Evolutionary conservation across 2,888 invertebrate species (phyloP).

Genomic region (Formica aserva): DNA sequence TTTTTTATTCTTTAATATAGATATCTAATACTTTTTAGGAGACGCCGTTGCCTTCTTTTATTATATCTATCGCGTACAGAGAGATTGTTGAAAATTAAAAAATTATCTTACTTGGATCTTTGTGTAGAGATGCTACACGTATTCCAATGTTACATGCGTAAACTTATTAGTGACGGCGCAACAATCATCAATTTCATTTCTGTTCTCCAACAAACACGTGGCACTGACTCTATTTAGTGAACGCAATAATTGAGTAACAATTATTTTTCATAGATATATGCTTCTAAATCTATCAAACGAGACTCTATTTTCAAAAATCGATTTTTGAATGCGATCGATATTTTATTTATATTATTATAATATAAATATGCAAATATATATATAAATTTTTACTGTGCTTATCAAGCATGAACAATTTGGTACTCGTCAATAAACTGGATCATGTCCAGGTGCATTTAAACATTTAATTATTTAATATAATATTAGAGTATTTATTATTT

Average conservation of each 20-base stretch:
- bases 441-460: neutral
- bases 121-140: neutral
- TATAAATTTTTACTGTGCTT: neutral
- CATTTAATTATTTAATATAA: neutral
- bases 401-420: neutral
- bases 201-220: conserved; percentile 15
- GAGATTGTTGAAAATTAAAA: neutral
- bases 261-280: neutral
- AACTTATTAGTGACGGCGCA: conserved; percentile 5
- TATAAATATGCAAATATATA: neutral
- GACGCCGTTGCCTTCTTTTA: neutral
- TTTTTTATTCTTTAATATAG: neutral
- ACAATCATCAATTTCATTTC: conserved; percentile 41
- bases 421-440: neutral
- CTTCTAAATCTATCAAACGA: neutral
- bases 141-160: neutral
- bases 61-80: neutral
- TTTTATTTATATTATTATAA: neutral
- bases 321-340: neutral
- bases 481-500: neutral
- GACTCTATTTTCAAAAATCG: neutral
- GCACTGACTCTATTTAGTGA: neutral
- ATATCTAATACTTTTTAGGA: neutral
- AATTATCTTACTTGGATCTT: neutral
- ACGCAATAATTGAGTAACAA: neutral